phyloP scores from a whole-genome alignment of 2,797 vertebrate genomes.

The Chaetophractus vellerosus region DNA sequence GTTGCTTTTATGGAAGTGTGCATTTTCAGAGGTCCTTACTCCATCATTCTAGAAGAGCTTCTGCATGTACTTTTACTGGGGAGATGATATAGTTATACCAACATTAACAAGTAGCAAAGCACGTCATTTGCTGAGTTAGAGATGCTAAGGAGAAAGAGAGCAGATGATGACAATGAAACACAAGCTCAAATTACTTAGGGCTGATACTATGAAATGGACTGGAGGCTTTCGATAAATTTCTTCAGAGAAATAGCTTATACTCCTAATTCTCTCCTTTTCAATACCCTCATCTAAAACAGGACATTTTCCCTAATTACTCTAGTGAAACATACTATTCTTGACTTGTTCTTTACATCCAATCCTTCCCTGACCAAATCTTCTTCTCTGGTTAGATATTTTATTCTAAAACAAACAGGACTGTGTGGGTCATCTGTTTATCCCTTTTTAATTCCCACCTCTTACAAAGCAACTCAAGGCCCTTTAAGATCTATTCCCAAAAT shows the following conservation, averaged over 20 bases:
- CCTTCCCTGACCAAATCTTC: background rate
- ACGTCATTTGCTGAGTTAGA: slow-evolving; percentile 14
- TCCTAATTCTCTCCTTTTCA: slow-evolving; percentile 28
- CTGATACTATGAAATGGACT: background rate
- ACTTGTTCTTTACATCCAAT: background rate
- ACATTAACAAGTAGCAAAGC: background rate
- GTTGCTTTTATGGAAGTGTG: background rate
- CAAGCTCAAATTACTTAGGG: slow-evolving; percentile 13
- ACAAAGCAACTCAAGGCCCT: background rate
- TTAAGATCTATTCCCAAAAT: background rate
- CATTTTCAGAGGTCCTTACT: slow-evolving; percentile 34
- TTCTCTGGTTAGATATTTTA: background rate
- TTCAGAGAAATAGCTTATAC: background rate
- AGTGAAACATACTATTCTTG: slow-evolving; percentile 5
- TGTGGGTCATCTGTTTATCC: background rate
- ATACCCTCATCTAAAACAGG: background rate
- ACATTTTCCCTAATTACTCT: background rate
- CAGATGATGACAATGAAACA: slow-evolving; percentile 53
- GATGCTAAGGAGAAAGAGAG: slow-evolving; percentile 29
- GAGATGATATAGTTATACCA: background rate
- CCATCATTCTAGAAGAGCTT: background rate
- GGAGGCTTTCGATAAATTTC: background rate
- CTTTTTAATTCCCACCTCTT: background rate
- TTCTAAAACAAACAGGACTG: background rate
- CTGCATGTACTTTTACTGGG: background rate